A percentile compares a stretch with the other conserved stretches of the same genome.
Evolutionary conservation across 2,113 vertebrate species (phyloP).

Genomic region (Chlorodrepanis virens): DNA sequence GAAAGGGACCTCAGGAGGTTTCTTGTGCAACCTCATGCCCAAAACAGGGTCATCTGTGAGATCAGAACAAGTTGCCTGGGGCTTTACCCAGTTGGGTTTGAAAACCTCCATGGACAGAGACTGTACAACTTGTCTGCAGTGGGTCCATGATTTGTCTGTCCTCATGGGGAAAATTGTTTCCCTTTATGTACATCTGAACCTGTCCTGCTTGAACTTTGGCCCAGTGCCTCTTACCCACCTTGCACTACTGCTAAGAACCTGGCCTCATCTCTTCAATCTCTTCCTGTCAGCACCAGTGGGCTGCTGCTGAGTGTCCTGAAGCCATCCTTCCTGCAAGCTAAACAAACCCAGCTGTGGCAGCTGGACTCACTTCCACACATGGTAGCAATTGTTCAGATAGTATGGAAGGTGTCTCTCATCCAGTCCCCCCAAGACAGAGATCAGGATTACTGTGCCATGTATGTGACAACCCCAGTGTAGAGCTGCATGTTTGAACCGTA

Average conservation of each 20-base stretch:
- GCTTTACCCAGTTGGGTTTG: not conserved
- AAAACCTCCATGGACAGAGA: not conserved
- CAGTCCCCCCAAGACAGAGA: not conserved
- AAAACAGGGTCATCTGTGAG: not conserved
- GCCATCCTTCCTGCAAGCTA: not conserved
- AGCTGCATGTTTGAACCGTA: not conserved
- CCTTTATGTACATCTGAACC: not conserved
- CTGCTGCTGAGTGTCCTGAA: not conserved
- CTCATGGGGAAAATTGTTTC: not conserved
- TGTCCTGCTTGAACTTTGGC: not conserved
- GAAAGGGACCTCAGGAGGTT: not conserved
- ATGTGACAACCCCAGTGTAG: not conserved
- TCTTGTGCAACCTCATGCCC: not conserved
- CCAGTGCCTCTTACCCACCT: not conserved
- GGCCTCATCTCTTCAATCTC: not conserved
- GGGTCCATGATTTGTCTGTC: not conserved
- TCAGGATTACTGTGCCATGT: not conserved
- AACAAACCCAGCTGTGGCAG: not conserved
- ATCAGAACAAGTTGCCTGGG: not conserved
- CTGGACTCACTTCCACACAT: not conserved
- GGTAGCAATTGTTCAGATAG: not conserved
- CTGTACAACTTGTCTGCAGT: rapidly evolving
- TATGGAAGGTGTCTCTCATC: not conserved
- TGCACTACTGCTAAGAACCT: not conserved
- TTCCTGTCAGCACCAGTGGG: rapidly evolving